A percentile compares a stretch with the other conserved stretches of the same genome.
Conservation (phyloP, 2,113 vertebrate species). For the Mirza zaza region DNA sequence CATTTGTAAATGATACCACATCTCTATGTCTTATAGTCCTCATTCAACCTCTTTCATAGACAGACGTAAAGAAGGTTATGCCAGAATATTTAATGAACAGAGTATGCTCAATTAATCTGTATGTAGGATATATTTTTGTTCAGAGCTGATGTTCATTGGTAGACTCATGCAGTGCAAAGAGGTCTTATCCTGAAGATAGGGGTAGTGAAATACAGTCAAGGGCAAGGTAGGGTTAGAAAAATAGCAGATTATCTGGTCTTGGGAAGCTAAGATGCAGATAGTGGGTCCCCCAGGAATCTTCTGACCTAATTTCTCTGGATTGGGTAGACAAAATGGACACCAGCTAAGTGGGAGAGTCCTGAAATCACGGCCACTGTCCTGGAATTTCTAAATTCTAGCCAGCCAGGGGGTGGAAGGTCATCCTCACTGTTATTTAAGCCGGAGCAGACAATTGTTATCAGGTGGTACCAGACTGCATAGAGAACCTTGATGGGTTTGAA, state of each 20-base stretch:
- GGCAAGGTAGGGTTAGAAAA: background rate
- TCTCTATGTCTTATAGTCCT: background rate
- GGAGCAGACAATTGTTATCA: background rate
- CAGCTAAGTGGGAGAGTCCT: background rate
- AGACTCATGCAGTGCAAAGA: background rate
- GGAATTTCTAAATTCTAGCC: background rate
- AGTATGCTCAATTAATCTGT: background rate
- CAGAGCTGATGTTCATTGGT: too few relatives aligned
- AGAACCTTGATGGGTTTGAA: background rate
- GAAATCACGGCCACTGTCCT: background rate
- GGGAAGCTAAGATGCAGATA: background rate
- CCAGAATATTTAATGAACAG: background rate
- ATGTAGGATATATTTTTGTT: background rate
- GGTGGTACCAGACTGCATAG: background rate
- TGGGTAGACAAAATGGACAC: background rate
- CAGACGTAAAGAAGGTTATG: background rate
- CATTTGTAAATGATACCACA: background rate
- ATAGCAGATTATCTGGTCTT: background rate
- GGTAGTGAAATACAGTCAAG: background rate
- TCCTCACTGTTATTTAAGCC: background rate
- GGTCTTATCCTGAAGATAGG: background rate
- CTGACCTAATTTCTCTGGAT: background rate
- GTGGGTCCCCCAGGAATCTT: background rate
- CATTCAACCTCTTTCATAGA: background rate
- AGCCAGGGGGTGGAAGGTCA: fast-evolving